phyloP scores from a whole-genome alignment of 2,797 vertebrate genomes.

The Eurystomus glaucurus region DNA sequence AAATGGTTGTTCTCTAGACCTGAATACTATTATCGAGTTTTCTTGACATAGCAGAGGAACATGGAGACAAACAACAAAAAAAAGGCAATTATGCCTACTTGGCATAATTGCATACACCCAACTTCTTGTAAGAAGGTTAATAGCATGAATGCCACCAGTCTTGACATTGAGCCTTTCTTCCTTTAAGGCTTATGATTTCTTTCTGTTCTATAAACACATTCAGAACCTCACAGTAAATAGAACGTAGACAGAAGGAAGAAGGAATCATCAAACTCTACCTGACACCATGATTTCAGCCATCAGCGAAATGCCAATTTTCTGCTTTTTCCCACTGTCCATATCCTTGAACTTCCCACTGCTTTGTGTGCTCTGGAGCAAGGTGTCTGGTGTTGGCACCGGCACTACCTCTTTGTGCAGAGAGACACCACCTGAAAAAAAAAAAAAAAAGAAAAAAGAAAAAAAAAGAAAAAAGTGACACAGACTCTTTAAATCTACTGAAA shows the following conservation, averaged over 20 bases:
- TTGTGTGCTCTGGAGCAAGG: neutral
- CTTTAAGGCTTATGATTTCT: neutral
- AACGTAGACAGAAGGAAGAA: neutral
- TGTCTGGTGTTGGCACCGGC: slow-evolving; percentile 35
- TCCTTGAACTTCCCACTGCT: neutral
- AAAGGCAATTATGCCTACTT: neutral
- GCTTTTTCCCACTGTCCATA: neutral
- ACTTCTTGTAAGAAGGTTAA: neutral
- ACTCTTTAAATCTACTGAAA: neutral
- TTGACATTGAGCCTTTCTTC: neutral
- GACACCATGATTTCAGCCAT: slow-evolving; percentile 90
- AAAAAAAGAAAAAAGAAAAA: neutral
- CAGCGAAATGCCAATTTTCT: slow-evolving; percentile 41
- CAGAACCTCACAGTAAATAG: neutral
- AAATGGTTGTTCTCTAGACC: neutral
- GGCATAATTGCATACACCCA: neutral
- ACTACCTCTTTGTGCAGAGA: slow-evolving; percentile 16
- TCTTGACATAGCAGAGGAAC: neutral
- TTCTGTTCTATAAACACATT: neutral
- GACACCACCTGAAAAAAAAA: slow-evolving; percentile 47
- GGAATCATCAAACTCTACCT: slow-evolving; percentile 81
- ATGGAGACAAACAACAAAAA: neutral
- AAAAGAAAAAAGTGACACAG: neutral
- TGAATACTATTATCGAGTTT: neutral
- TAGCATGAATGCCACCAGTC: neutral